These are phyloP conservation scores for Benitochromis conjunctus DNA, from an alignment of 2,113 vertebrate species.

Conservation along the genomic window DNA sequence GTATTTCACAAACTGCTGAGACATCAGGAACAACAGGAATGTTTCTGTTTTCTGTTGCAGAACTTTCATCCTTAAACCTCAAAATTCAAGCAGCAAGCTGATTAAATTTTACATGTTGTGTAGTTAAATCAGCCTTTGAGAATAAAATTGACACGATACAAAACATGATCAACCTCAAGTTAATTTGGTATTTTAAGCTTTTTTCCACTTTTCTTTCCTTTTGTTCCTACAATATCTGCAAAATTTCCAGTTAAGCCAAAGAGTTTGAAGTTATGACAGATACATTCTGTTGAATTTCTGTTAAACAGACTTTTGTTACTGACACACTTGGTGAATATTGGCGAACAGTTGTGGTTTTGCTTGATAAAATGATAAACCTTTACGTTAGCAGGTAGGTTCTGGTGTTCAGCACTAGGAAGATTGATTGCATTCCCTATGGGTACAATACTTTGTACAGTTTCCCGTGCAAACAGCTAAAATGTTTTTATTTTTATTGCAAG, in stretches of 20 bases:
- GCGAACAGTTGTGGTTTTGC: neutral
- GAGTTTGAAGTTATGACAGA: neutral
- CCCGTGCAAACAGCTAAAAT: accelerated
- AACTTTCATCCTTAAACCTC: neutral
- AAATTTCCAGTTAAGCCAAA: neutral
- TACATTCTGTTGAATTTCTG: neutral
- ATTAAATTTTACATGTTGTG: accelerated
- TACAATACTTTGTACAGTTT: neutral
- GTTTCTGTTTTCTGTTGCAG: neutral
- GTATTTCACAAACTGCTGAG: neutral
- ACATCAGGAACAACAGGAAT: neutral
- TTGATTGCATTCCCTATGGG: neutral
- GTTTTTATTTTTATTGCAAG: neutral
- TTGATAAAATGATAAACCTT: neutral
- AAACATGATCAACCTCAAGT: neutral
- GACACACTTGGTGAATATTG: accelerated
- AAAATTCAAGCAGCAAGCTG: neutral
- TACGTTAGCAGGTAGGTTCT: accelerated
- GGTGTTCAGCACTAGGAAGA: neutral
- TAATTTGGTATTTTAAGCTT: neutral
- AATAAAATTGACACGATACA: neutral
- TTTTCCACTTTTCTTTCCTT: accelerated
- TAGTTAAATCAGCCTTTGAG: accelerated
- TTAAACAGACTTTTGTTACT: neutral
- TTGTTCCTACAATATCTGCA: neutral